Evolutionary conservation across 2,888 invertebrate species (phyloP), one percentile per base, ranked within the genome.

Genomic region (Drosophila lutescens): DNA sequence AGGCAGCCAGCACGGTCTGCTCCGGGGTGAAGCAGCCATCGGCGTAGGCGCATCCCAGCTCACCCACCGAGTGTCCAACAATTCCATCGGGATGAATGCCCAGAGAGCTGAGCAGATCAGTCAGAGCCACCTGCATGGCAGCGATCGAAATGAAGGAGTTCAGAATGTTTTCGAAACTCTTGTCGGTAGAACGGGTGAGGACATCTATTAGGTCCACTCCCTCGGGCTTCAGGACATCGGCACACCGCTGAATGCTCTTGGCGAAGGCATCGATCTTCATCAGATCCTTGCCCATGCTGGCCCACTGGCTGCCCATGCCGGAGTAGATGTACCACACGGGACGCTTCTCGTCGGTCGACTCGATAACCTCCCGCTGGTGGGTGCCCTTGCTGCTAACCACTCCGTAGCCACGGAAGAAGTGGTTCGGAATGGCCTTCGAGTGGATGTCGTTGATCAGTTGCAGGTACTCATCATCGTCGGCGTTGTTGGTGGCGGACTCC

Each of bases 261-360:
- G 95, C 95, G 93, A 99, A 99, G 1, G 93, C 93, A 58, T 97
- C 97, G 74, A 99, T 93, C 73, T 93, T 93, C 95, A 99, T 95
- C 78, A 99, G 93, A 67, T 96, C 94, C 89, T 95, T 95, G 13
- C 96, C 98, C 99, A 99, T 99, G 86, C 97, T 98, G 51, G 96
- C 94, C 99, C 99, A 99, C 93, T 99, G 99, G 44, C 97, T 96
- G 13, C 99, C 99, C 99, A 99, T 99, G 68, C 99, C 99, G 49
- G 98, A 96, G 93, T 98, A 99, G 74, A 99, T 94, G 92, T 95
- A 99, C 97, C 98, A 99, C 60, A 99, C 93, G 1, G 98, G 98
- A 13, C 97, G 94, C 74, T 94, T 94, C 44, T 95, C 95, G 13
- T 93, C 93, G 10, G 92, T 91, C 66, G 85, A 90, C 51, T 93